Base-by-base conservation (phyloP, 2,113 vertebrate species). In the Indicator maculatus region DNA sequence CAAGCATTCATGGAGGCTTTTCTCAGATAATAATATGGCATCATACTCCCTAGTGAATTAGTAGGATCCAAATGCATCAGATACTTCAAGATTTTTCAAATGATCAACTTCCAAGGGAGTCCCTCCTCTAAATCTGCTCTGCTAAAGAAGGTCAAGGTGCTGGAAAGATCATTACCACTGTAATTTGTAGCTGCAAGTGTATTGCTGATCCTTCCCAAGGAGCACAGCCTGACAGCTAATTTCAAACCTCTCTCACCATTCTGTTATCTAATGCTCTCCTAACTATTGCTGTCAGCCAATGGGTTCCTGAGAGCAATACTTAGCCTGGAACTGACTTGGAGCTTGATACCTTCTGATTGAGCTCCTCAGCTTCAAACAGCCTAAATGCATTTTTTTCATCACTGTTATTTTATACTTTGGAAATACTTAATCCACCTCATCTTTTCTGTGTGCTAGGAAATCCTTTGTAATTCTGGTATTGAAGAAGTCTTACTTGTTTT, bases 191-290 rank as follows among this genome's bases (percentile, higher is more conserved):
- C 45, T 47, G 14, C 36, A 31, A 27, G 52, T 80, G 36, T 70
- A 50, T 23, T 31, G 47, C 53, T 58, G 39, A 23, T 59, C 92
- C 79, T 78, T 88, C 85, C 76, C 86, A 81, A 19, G 2, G 7
- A 82, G 56, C 63, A 21, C 53, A 65, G 58, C 53, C 63, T 81
- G 60, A 70, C 77, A 84, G 65, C 31, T 76, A 47, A 93, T 96
- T 93, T 78, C 78, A 95, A 95, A 50, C 38, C 81, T 82, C 72
- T 92, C 66, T 92, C 88, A 58, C 88, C 63, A 65, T 96, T 95
- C 86, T 93, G 75, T 77, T 93, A 93, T 84, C 61, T 45, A 90
- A 85, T 59, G 67, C 67, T 78, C 69, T 87, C 88, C 88, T 75
- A 52, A 75, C 85, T 81, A 74, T 88, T 91, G 69, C 80, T 65